A percentile compares a stretch with the other conserved stretches of the same genome.
These are phyloP conservation scores for Vanessa atalanta DNA, from an alignment of 1,140 invertebrate species.

Conservation along the genomic window DNA sequence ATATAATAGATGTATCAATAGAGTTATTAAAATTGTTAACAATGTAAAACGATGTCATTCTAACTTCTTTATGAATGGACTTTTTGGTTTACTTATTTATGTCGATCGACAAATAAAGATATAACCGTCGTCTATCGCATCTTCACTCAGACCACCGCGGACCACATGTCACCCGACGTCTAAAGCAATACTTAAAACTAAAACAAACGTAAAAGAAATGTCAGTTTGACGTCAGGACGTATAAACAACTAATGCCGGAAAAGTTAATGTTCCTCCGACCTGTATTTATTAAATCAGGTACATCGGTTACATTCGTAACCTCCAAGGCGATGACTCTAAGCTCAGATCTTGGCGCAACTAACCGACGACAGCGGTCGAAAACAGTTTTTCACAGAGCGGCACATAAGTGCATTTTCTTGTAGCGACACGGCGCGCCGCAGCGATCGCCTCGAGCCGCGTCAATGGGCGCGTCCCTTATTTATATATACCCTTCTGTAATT, in stretches of 20 bases:
- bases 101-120: too few species aligned
- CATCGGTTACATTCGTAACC: slow-evolving; percentile 42
- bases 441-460: slow-evolving; percentile 61
- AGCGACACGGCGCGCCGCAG: slow-evolving; percentile 70
- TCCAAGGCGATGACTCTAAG: slow-evolving; percentile 56
- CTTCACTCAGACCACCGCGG: too few species aligned
- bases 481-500: slow-evolving; percentile 76
- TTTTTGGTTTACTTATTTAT: too few species aligned
- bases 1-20: too few species aligned
- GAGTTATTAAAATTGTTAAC: too few species aligned
- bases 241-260: background rate
- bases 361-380: slow-evolving; percentile 61
- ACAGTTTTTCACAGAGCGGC: slow-evolving; percentile 71
- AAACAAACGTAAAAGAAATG: background rate
- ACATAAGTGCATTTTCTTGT: slow-evolving; percentile 80
- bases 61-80: too few species aligned
- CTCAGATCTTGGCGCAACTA: slow-evolving; percentile 58
- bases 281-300: slow-evolving; percentile 43
- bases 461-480: slow-evolving; percentile 74
- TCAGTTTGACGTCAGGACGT: background rate
- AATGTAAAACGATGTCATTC: too few species aligned
- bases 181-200: background rate
- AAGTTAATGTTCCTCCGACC: slow-evolving; percentile 34
- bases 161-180: too few species aligned
- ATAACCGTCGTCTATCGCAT: too few species aligned